Conservation (phyloP, 2,113 vertebrate species). For the Lagopus muta region DNA sequence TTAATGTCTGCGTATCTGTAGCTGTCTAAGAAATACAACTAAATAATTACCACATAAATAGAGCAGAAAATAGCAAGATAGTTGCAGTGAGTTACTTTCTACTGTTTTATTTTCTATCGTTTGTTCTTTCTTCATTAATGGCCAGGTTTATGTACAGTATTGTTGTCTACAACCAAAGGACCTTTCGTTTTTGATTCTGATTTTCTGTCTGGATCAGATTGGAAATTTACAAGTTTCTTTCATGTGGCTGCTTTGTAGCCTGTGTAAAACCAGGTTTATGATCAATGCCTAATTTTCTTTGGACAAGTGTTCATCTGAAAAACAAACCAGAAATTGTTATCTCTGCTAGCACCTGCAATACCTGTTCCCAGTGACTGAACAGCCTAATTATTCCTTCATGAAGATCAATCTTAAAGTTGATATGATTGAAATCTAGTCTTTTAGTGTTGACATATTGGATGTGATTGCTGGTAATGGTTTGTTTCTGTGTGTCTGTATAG, state of each 20-base stretch:
- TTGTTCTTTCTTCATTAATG: neutral
- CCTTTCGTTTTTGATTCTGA: neutral
- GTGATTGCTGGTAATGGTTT: neutral
- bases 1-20: neutral
- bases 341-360: neutral
- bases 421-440: neutral
- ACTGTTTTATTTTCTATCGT: neutral
- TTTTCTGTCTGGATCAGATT: neutral
- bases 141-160: neutral
- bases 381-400: neutral
- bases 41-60: neutral
- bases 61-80: slow-evolving; percentile 8
- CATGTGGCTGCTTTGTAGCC: neutral
- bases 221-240: neutral
- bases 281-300: neutral
- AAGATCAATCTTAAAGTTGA: neutral
- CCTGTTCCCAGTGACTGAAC: neutral
- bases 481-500: neutral
- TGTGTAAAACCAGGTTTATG: neutral
- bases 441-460: neutral
- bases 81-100: neutral
- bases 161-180: rapidly evolving
- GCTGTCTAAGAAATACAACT: slow-evolving; percentile 16
- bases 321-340: neutral
- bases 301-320: neutral